Base-by-base conservation (phyloP, 1,140 invertebrate genomes). In the Aricia agestis region DNA sequence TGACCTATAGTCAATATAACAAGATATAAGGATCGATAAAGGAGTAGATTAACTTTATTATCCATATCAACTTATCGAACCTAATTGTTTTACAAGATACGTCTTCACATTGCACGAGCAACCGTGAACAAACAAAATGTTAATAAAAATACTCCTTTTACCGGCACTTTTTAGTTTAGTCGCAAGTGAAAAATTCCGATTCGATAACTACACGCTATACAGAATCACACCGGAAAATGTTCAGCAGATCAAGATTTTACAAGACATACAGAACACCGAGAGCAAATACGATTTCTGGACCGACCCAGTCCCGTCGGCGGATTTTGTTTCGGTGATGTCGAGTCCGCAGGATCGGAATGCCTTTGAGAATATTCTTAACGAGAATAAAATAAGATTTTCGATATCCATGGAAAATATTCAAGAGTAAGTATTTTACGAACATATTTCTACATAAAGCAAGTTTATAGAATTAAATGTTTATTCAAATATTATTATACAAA, bases 231-330 rank as follows among this genome's bases (percentile, higher is more conserved):
- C 85, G 17, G 45, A 82, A 74, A 83, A 78, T 77, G 80, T 79
- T 70, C 61, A 77, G 3, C 80, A 91, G 5, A 71, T 89, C 5
- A 70, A 73, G 36, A 58, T 83, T 36, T 72, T 90, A 1, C 78
- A 82, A 76, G 73, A 85, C 42, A 69, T 87, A 17, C 71, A 78
- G 57, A 68, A 78, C 3, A 74, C 42, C 41, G 77, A 87, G 36
- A 7, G 36, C 0, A 73, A 76, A 71, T 89, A 74, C 57, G 86
- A 90, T 77, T 89, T 89, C 32, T 90, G 87, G 87, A 82, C 70
- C 13, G 76, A 84, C 19, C 83, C 82, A 0, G 32, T 68, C 6
- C 72, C 77, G 1, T 42, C 31, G 0, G 70, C 74, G 52, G 76
- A 87, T 68, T 86, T 77, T 73, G 78, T 89, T 13, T 82, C 72